Evolutionary conservation across 2,113 vertebrate species (phyloP).

Genomic region (Pao palembangensis): DNA sequence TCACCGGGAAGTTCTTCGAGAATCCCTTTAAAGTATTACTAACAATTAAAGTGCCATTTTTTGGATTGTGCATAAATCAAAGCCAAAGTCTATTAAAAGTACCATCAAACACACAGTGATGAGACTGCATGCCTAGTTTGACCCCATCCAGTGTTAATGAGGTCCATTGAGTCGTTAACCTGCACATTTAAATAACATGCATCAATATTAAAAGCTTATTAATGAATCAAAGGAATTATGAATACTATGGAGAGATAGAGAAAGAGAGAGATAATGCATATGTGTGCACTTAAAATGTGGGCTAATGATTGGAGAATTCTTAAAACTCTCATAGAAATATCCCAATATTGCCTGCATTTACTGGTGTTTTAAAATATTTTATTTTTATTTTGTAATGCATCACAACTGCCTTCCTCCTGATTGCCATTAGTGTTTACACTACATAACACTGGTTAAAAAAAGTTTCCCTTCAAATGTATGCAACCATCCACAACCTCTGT

Average conservation of each 20-base stretch:
- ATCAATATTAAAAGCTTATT: conserved; percentile 71
- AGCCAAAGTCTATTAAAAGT: conserved; percentile 58
- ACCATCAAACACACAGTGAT: conserved; percentile 51
- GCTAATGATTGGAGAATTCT: background rate
- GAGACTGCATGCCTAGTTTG: conserved; percentile 47
- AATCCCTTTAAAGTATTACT: conserved; percentile 13
- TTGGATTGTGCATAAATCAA: conserved; percentile 37
- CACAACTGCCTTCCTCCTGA: too few relatives aligned
- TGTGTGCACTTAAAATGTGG: background rate
- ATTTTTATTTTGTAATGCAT: too few relatives aligned
- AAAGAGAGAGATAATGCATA: conserved; percentile 2
- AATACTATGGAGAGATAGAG: conserved; percentile 22
- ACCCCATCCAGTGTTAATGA: conserved; percentile 67
- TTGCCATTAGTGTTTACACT: too few relatives aligned
- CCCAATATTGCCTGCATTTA: background rate
- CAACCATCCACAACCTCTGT: too few relatives aligned
- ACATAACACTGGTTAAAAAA: too few relatives aligned
- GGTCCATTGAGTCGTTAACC: conserved; percentile 56
- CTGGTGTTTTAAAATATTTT: too few relatives aligned
- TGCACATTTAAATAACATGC: conserved; percentile 60
- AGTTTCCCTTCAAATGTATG: too few relatives aligned
- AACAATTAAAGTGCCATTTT: conserved; percentile 37
- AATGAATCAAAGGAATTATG: conserved; percentile 56
- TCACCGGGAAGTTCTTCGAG: conserved; percentile 11
- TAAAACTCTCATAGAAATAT: conserved; percentile 5